These are phyloP conservation scores for Hemibates koningsi DNA, from an alignment of 2,113 vertebrate species.

Conservation along the genomic window DNA sequence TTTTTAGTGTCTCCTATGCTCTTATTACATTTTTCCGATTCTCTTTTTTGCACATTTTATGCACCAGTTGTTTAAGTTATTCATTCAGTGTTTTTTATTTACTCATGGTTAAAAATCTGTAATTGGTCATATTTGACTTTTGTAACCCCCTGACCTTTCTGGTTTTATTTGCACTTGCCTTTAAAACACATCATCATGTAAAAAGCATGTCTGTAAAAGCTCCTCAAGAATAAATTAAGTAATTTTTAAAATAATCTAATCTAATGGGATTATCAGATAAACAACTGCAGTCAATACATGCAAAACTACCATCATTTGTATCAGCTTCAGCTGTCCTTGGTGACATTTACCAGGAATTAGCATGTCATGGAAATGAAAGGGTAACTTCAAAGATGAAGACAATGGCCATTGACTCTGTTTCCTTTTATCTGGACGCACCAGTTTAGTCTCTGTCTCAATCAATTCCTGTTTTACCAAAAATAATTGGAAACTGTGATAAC, in stretches of 20 bases:
- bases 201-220: neutral
- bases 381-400: neutral
- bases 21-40: neutral
- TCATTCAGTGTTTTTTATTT: accelerated
- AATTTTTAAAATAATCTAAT: neutral
- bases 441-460: neutral
- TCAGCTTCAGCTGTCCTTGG: neutral
- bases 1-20: neutral
- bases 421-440: conserved; percentile 24
- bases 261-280: neutral
- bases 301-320: accelerated
- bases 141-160: neutral
- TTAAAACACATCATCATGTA: neutral
- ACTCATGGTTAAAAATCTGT: neutral
- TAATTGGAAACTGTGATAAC: neutral
- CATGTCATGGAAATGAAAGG: neutral
- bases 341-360: neutral
- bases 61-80: neutral
- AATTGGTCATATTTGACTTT: neutral
- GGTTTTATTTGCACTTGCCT: neutral
- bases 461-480: neutral
- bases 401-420: conserved; percentile 18
- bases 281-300: neutral
- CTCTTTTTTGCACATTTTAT: neutral
- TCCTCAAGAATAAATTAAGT: neutral